Conservation (phyloP, 2,797 vertebrate species). For the Otus scops region DNA sequence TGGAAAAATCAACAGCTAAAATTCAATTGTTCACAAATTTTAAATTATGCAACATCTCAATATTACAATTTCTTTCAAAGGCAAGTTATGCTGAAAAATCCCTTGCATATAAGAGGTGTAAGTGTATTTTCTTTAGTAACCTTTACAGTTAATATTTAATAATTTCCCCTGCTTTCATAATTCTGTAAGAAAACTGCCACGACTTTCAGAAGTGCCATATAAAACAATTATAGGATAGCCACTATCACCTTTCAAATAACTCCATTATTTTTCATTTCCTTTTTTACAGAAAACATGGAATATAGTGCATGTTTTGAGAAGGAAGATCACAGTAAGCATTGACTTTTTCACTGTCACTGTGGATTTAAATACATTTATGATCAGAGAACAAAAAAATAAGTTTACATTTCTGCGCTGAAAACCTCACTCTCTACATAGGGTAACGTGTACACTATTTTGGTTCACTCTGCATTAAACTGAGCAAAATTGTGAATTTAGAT, state of each 20-base stretch:
- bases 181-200: neutral
- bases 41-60: neutral
- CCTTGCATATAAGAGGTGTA: rapidly evolving
- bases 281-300: neutral
- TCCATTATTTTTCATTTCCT: neutral
- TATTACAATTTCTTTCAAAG: neutral
- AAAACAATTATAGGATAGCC: neutral
- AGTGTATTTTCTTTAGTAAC: neutral
- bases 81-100: neutral
- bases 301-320: neutral
- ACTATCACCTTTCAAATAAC: neutral
- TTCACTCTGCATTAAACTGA: neutral
- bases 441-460: neutral
- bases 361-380: neutral
- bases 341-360: neutral
- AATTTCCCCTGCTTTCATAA: neutral
- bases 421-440: rapidly evolving
- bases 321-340: neutral
- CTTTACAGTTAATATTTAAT: neutral
- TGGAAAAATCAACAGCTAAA: slow-evolving; percentile 19
- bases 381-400: neutral
- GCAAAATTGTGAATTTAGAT: neutral
- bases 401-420: neutral
- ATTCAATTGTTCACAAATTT: neutral
- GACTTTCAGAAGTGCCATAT: neutral